phyloP scores from a whole-genome alignment of 2,888 invertebrate genomes.

The Leptarthrus brevirostris region DNA sequence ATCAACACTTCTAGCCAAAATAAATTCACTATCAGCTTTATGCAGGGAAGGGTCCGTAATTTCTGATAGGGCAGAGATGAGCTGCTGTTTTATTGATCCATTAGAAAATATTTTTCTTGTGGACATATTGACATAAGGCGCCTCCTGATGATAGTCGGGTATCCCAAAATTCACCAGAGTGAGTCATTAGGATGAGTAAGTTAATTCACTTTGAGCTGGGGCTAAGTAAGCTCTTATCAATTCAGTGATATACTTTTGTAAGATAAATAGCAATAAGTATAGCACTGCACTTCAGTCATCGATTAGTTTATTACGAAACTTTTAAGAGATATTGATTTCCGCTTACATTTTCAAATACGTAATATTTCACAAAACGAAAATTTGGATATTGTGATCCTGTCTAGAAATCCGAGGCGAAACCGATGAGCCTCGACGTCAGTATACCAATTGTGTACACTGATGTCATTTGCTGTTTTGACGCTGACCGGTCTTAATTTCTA shows the following conservation, averaged over 20 bases:
- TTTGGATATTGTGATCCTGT: not conserved
- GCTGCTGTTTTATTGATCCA: conserved; percentile 36
- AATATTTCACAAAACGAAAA: not conserved
- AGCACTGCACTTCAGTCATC: not conserved
- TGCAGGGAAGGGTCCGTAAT: conserved; percentile 23
- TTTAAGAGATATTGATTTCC: not conserved
- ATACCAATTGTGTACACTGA: conserved; percentile 30
- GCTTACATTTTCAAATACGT: not conserved
- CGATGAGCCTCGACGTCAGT: conserved; percentile 6
- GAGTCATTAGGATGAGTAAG: conserved; percentile 42
- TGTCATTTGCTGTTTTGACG: conserved; percentile 42
- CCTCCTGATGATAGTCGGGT: conserved; percentile 4
- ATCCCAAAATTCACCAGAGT: conserved; percentile 7
- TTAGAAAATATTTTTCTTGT: conserved; percentile 17
- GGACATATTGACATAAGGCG: conserved; percentile 1
- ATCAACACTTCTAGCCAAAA: not conserved
- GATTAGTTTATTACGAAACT: not conserved
- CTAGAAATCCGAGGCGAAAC: not conserved
- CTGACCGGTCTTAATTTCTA: conserved; percentile 37
- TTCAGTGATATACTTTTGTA: not conserved
- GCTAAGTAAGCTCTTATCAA: not conserved
- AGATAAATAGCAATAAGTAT: not conserved
- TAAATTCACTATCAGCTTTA: conserved; percentile 12
- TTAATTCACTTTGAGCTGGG: not conserved
- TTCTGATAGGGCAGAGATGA: not conserved